phyloP scores from a whole-genome alignment of 1,140 invertebrate genomes.

The Macrocentrus cingulum region DNA sequence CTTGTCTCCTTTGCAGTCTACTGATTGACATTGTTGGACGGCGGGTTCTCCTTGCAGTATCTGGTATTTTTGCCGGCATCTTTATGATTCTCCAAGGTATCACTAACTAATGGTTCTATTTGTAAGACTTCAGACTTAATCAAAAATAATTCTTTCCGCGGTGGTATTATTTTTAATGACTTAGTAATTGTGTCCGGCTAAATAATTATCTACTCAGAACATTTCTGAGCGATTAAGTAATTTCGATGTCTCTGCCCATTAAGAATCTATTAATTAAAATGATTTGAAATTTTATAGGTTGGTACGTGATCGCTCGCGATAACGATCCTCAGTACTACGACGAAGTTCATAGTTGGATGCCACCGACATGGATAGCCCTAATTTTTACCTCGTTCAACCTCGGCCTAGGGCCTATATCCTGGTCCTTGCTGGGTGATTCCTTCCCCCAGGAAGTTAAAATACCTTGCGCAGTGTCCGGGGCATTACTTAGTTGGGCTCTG shows the following conservation, averaged over 20 bases:
- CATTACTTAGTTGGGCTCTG: slow-evolving; percentile 60
- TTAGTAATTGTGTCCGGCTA: no score
- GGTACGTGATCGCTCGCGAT: slow-evolving; percentile 37
- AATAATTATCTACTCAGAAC: no score
- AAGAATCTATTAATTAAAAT: neutral
- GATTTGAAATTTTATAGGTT: slow-evolving; percentile 34
- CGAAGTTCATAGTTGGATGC: slow-evolving; percentile 56
- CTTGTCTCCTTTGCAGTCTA: slow-evolving; percentile 67
- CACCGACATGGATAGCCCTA: slow-evolving; percentile 60
- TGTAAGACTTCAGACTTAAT: neutral
- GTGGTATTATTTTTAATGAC: no score
- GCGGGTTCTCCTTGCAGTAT: slow-evolving; percentile 68
- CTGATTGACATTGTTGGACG: slow-evolving; percentile 76
- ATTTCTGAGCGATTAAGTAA: no score
- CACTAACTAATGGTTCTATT: neutral
- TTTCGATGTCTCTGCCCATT: no score
- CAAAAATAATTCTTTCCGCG: slow-evolving; percentile 20
- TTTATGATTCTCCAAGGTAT: slow-evolving; percentile 65
- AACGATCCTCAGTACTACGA: slow-evolving; percentile 40
- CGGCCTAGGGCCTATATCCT: slow-evolving; percentile 64
- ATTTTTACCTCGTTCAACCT: slow-evolving; percentile 58
- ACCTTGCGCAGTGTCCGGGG: slow-evolving; percentile 56
- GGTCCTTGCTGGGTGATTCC: slow-evolving; percentile 64
- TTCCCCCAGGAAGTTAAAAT: slow-evolving; percentile 60
- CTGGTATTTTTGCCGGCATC: slow-evolving; percentile 66